Evolutionary conservation across 2,113 vertebrate genomes (phyloP).

Genomic region (Murina feae): DNA sequence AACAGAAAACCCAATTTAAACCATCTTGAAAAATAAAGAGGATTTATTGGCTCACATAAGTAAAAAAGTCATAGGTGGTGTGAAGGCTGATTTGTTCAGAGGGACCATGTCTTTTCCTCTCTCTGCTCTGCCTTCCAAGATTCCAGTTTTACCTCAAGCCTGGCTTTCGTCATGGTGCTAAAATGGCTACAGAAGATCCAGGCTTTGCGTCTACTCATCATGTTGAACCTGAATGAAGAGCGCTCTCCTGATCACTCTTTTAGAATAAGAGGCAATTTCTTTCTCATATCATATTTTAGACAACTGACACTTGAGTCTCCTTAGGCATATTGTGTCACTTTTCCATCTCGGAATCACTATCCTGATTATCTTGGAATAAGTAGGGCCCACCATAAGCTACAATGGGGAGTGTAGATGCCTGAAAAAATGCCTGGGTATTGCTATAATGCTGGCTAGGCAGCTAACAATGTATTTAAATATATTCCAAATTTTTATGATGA

Average conservation of each 20-base stretch:
- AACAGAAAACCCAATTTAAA: background rate
- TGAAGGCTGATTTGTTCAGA: background rate
- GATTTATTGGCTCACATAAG: background rate
- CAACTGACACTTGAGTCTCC: background rate
- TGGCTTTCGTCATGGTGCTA: background rate
- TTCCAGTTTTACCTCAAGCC: background rate
- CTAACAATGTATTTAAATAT: background rate
- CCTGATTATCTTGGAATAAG: background rate
- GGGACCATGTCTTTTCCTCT: background rate
- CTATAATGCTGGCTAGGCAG: background rate
- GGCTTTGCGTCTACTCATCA: background rate
- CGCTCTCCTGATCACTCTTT: background rate
- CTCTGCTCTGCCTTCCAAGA: background rate
- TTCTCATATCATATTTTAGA: background rate
- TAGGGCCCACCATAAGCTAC: background rate
- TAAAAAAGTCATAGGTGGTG: background rate
- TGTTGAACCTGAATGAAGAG: background rate
- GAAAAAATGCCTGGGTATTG: background rate
- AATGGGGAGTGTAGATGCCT: background rate
- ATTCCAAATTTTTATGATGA: background rate
- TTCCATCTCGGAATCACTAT: background rate
- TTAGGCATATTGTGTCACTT: background rate
- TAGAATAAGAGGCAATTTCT: background rate
- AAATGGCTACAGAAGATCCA: background rate
- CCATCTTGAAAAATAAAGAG: conserved; percentile 11